Evolutionary conservation across 2,888 invertebrate genomes (phyloP).

Genomic region (Cybosia mesomella): DNA sequence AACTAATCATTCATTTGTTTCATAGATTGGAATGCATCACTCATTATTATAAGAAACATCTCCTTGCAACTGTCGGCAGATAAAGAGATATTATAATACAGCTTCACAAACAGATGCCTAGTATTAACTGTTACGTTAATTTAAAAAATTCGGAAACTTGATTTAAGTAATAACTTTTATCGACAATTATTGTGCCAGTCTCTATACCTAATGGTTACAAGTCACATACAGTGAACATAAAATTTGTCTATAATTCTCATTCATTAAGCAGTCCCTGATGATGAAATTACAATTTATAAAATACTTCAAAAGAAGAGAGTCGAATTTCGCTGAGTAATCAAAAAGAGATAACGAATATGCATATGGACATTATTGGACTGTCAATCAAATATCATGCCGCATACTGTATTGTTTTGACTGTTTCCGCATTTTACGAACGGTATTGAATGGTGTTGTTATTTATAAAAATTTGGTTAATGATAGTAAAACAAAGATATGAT

Average conservation of each 20-base stretch:
- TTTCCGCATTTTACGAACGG: background rate
- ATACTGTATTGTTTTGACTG: slow-evolving; percentile 22
- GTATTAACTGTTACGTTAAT: too few relatives aligned
- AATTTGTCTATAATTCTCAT: background rate
- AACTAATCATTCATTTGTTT: too few relatives aligned
- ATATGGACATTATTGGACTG: slow-evolving; percentile 45
- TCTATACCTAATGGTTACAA: too few relatives aligned
- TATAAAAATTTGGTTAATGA: slow-evolving; percentile 8
- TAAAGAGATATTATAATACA: too few relatives aligned
- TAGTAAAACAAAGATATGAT: slow-evolving; percentile 12
- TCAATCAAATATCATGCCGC: slow-evolving; percentile 40
- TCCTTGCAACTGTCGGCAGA: too few relatives aligned
- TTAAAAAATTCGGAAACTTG: too few relatives aligned
- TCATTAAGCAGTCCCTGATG: background rate
- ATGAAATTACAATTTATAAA: background rate
- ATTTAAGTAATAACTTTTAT: too few relatives aligned
- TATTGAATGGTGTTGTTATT: slow-evolving; percentile 3
- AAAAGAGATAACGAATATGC: slow-evolving; percentile 33
- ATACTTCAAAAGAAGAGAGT: background rate
- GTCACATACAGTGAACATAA: background rate
- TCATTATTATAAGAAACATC: too few relatives aligned
- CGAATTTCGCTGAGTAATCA: background rate
- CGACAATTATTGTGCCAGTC: too few relatives aligned
- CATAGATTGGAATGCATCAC: too few relatives aligned
- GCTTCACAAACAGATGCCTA: too few relatives aligned